Base-by-base conservation (phyloP, 2,888 invertebrate genomes). In the Ecliptopera silaceata region DNA sequence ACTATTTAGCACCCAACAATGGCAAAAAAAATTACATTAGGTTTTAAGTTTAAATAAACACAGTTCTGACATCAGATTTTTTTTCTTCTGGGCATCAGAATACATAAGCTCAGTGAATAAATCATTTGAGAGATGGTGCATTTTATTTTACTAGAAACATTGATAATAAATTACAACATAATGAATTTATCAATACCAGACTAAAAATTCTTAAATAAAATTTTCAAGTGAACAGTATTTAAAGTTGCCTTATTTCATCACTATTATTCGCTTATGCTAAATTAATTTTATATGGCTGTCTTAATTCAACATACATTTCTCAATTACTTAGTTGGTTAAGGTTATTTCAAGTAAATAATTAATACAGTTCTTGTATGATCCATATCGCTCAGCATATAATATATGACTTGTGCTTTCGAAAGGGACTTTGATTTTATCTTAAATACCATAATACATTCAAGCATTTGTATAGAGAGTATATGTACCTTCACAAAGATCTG, bases 361-460 rank as follows among this genome's bases (percentile, higher is more conserved):
- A 17, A 10, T 22, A 56, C 41, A 50, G 53, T 38, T 50, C 42
- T 39, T 15, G 8, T 41, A 34, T 53, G 50, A 53, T 66, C 67
- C 64, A 70, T 73, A 66, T 76, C 77, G 77, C 77, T 65, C 68
- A 74, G 77, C 77, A 71, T 66, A 62, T 51, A 59, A 56, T 49
- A 50, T 64, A n/a, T n/a, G 38, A 48, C 10, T 26, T 32, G 31
- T 32, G 42, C 4, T 38, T 43, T 20, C 11, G 6, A 44, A 44
- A 34, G 20, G 4, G 11, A 38, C 43, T 22, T 15, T 41, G 38
- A 39, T 20, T 46, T 18, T 10, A n/a, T 15, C 4, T 26, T 17
- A 31, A 29, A 29, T 39, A 5, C 22, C 15, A 36, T 15, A 6
- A 39, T n/a, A n/a, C n/a, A n/a, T n/a, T 26, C 26, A 8, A 6